These are phyloP conservation scores for Hypanus sabinus DNA, from an alignment of 2,113 vertebrate species.

Conservation along the genomic window DNA sequence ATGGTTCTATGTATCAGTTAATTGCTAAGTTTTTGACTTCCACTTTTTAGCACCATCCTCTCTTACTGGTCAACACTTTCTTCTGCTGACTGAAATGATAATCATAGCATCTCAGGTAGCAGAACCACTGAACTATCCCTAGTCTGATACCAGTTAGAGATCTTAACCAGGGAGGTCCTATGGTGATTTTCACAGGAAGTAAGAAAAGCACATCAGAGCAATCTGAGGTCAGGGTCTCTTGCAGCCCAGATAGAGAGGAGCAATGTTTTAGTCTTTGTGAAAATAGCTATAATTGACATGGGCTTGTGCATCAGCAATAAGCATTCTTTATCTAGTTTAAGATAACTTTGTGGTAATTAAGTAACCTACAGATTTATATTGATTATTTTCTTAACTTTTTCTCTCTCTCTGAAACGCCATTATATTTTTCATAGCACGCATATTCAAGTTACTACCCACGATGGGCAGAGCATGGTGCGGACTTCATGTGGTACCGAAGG, in stretches of 20 bases:
- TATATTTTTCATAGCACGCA: constrained; percentile 66
- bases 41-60: no score
- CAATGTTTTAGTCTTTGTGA: background rate
- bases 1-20: no score
- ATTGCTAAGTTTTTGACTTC: no score
- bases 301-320: background rate
- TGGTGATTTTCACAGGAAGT: background rate
- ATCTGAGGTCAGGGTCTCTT: no score
- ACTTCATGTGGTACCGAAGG: constrained; percentile 85
- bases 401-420: background rate
- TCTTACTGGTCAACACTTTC: background rate
- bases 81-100: background rate
- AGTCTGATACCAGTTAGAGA: background rate
- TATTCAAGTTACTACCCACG: constrained; percentile 69
- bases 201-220: background rate
- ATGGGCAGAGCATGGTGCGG: constrained; percentile 55
- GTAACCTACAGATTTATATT: background rate
- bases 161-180: background rate
- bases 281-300: background rate
- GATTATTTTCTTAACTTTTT: background rate
- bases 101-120: background rate
- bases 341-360: background rate
- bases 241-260: background rate
- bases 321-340: background rate
- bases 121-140: background rate